A percentile compares a stretch with the other conserved stretches of the same genome.
Conservation (phyloP, 1,140 invertebrate species). For the Oedothorax gibbosus region DNA sequence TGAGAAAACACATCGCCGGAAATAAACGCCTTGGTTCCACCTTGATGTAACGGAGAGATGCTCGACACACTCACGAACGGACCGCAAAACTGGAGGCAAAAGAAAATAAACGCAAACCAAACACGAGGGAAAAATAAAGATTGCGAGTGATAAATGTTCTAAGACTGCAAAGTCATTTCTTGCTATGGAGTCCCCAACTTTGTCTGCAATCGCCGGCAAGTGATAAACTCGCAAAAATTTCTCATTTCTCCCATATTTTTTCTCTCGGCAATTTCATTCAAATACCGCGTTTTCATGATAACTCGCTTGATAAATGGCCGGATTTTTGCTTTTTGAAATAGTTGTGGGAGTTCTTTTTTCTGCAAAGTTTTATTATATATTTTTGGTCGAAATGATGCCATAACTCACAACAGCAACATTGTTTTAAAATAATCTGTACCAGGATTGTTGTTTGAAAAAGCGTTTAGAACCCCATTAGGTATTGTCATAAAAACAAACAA, state of each 20-base stretch:
- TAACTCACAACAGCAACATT: conserved; percentile 2
- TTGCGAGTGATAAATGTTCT: conserved; percentile 35
- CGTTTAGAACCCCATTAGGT: no score
- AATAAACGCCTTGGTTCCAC: conserved; percentile 4
- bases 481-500: no score
- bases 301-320: conserved; percentile 27
- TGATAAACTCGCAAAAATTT: conserved; percentile 30
- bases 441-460: no score
- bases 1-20: not conserved
- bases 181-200: not conserved
- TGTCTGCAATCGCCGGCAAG: conserved; percentile 10
- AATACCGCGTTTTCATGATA: conserved; percentile 34
- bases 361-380: not conserved
- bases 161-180: conserved; percentile 4
- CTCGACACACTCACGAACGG: not conserved
- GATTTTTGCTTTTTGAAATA: conserved; percentile 34
- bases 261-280: conserved; percentile 31
- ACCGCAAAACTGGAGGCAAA: not conserved
- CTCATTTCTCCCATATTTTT: conserved; percentile 28
- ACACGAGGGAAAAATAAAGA: conserved; percentile 13
- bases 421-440: not conserved
- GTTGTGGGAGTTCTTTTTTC: conserved; percentile 10
- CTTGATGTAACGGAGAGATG: conserved; percentile 13
- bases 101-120: conserved; percentile 2
- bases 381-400: not conserved